Base-by-base conservation (phyloP, 2,113 vertebrate genomes). In the Bubo bubo region DNA sequence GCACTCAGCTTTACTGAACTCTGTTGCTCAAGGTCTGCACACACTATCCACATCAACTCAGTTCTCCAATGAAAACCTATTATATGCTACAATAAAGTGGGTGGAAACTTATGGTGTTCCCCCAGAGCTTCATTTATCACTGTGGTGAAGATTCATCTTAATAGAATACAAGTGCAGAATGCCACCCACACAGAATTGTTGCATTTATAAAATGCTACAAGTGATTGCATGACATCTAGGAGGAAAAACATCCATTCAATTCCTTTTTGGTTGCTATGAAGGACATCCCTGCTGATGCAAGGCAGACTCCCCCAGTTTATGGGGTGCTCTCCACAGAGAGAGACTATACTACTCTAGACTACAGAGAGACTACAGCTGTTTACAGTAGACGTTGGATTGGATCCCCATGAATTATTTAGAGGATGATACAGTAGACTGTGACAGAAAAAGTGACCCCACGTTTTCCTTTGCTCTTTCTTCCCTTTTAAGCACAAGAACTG, bases 301-400 rank as follows among this genome's bases (percentile, higher is more conserved):
- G 26, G 13, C 5, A 45, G 43, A 45, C 16, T 45, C 43, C 43
- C 15, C 43, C 43, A 45, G 43, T 43, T 43, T 45, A 45, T 45
- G 43, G 43, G 43, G 43, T 45, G 43, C 43, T 70, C 56, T 82
- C 43, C 21, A n/a, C 8, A 23, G 7, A 9, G 7, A 91, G 24
- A 49, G 9, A 53, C 20, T 37, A 27, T 1, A 3, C 13, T 43
- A 23, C 9, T 9, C 7, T 20, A 8, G 1, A 1, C 10, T 37
- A 26, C 34, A 47, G 28, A 41, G 26, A 41, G 15, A 12, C n/a
- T 50, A 16, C 66, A 75, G 35, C 4, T 73, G 10, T 55, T 27
- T 60, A 26, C 7, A 50, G 12, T 9, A 73, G 4, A 43, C 4
- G 4, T 4, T 60, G 22, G 10, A 8, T 14, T 87, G 28, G 2